Evolutionary conservation across 2,113 vertebrate species (phyloP), one percentile per base, ranked within the genome.

Genomic region (Triplophysa dalaica): DNA sequence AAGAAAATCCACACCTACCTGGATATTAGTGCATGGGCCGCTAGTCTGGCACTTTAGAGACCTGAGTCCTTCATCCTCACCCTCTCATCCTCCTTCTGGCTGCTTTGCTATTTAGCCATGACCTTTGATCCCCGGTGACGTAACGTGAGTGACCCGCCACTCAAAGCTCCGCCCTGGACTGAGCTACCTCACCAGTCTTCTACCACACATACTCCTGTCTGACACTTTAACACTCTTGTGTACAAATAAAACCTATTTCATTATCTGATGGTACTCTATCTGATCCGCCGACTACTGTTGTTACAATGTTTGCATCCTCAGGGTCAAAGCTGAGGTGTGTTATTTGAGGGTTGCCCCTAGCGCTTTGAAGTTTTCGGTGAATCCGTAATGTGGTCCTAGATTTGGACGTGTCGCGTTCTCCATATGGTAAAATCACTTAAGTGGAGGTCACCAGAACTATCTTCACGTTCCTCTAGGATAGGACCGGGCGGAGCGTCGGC

Each of bases 171-270:
- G 82, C 91, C 88, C 85, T 88, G 83, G 92, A 93, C 92, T 91
- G 85, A 93, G 89, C 94, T 94, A 94, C 94, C 94, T 95, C 94
- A 91, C 85, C 83, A 87, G 85, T 80, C 86, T 82, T 85, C 89
- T 80, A 78, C 83, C 84, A 81, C 87, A 90, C 90, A 85, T 82
- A 38, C 85, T 87, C 85, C 4, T 77, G 1, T 60, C 38, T 68
- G 21, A 60, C 74, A 74, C 68, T 48, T 33, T 3, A 58, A 61
- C 29, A 45, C 48, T 5, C 61, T 43, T 45, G 64, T 26, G 85
- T 72, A 56, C 77, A 60, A 33, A 41, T 19, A 64, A 58, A 62
- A 19, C 69, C 19, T 61, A 58, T 58, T 19, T 19, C 54, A 58
- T 58, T 58, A 21, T 11, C 54, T 4, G 69, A 41, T 17, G 33